These are phyloP conservation scores for Cantharis nigra DNA, from an alignment of 2,888 invertebrate species.

Conservation along the genomic window DNA sequence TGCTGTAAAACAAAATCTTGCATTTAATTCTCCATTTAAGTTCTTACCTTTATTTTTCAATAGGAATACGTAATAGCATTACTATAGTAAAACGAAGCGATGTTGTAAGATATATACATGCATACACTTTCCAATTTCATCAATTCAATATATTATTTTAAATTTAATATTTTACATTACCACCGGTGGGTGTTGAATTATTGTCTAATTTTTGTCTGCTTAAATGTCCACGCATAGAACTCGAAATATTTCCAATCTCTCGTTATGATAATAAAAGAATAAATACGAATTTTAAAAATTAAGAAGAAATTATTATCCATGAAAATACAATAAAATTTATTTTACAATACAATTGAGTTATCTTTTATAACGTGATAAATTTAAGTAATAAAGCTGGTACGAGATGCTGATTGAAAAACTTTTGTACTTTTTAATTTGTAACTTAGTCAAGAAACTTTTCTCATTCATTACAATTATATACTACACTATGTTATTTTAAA, in stretches of 20 bases:
- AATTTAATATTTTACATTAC: background rate
- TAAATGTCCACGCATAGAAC: background rate
- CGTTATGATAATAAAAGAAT: background rate
- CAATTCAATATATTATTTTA: background rate
- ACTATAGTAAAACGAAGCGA: background rate
- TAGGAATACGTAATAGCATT: background rate
- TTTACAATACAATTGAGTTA: constrained; percentile 28
- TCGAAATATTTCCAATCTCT: background rate
- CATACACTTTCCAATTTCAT: background rate
- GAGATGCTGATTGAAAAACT: constrained; percentile 32
- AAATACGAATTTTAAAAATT: background rate
- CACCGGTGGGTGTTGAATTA: background rate
- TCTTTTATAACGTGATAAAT: constrained; percentile 24
- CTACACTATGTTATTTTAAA: constrained; percentile 2
- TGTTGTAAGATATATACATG: background rate
- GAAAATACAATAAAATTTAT: constrained; percentile 21
- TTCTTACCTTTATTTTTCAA: background rate
- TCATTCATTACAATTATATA: constrained; percentile 28
- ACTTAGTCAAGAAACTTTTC: constrained; percentile 21
- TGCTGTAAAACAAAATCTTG: background rate
- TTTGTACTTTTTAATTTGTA: constrained; percentile 27
- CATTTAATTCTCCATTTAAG: background rate
- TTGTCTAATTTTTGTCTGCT: background rate
- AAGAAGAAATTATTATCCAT: background rate
- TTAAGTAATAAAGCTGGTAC: constrained; percentile 27